Evolutionary conservation across 53 echinoderm and acorn worm species (phyloP).

Genomic region (Antedon mediterranea): DNA sequence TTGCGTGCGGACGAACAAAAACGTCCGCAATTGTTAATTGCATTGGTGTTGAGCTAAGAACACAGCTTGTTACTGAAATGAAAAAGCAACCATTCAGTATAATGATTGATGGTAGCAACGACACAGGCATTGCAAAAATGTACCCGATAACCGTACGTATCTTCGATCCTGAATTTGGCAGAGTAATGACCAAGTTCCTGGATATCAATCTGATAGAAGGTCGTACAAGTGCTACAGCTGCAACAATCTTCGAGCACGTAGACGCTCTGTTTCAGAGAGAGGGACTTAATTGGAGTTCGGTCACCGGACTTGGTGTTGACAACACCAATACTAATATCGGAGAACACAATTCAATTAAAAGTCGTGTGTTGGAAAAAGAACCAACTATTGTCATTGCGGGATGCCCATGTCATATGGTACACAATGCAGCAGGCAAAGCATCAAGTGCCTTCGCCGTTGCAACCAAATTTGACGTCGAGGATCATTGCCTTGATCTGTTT

Average conservation of each 20-base stretch:
- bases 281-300: background rate
- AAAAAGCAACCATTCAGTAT: slow-evolving; percentile 1
- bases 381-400: no score
- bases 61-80: background rate
- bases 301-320: background rate
- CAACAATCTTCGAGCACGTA: background rate
- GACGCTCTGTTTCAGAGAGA: background rate
- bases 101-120: slow-evolving; percentile 2
- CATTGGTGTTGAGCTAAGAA: background rate
- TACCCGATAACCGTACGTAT: slow-evolving; percentile 10
- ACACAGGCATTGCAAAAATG: slow-evolving; percentile 10
- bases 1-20: background rate
- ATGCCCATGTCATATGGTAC: no score
- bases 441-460: no score
- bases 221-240: background rate
- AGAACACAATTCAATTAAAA: background rate
- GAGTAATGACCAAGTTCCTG: background rate
- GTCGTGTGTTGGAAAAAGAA: no score
- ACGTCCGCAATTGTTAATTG: background rate
- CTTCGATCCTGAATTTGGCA: slow-evolving; percentile 3
- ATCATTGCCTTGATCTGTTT: no score
- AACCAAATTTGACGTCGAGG: no score
- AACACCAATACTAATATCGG: background rate
- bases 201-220: background rate
- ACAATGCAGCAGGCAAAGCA: no score